Evolutionary conservation across 2,113 vertebrate genomes (phyloP).

Genomic region (Hemichromis elongatus): DNA sequence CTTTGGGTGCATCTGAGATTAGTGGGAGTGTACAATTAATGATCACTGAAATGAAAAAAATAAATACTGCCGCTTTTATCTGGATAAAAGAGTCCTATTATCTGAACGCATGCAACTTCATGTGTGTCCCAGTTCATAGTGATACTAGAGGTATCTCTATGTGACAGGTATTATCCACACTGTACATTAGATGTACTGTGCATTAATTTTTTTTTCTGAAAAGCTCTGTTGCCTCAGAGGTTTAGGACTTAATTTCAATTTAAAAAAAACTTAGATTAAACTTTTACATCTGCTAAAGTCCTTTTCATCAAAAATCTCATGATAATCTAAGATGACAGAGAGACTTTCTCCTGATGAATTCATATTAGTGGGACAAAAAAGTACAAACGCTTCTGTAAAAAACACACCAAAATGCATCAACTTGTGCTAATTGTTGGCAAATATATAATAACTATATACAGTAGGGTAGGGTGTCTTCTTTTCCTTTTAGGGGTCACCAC

Average conservation of each 20-base stretch:
- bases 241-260: not conserved
- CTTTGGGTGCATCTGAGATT: not conserved
- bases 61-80: not conserved
- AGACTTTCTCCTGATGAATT: not conserved
- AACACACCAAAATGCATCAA: not conserved
- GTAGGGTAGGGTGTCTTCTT: not conserved
- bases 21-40: not conserved
- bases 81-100: not conserved
- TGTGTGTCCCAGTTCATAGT: not conserved
- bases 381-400: not conserved
- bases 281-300: not conserved
- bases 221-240: not conserved
- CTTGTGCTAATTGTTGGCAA: not conserved
- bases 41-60: rapidly evolving
- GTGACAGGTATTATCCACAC: not conserved
- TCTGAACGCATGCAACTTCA: not conserved
- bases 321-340: not conserved
- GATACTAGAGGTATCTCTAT: not conserved
- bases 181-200: not conserved
- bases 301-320: not conserved
- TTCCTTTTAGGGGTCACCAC: not conserved
- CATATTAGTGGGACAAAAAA: not conserved
- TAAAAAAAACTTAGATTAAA: not conserved
- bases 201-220: not conserved
- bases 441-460: not conserved